A percentile compares a stretch with the other conserved stretches of the same genome.
phyloP scores from a whole-genome alignment of 2,113 vertebrate species.

The Podarcis muralis region DNA sequence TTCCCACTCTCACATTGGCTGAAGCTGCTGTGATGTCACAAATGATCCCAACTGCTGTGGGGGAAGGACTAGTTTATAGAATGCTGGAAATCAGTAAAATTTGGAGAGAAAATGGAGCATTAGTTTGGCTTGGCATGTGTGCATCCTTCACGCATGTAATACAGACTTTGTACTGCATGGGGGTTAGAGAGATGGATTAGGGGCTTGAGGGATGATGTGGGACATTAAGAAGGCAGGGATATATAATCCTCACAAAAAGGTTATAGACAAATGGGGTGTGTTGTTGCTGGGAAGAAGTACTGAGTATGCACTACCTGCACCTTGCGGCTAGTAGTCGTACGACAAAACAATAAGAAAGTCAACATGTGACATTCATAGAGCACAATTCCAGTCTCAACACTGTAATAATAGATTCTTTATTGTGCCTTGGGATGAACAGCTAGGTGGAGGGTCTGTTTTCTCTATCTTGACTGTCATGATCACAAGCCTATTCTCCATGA shows the following conservation, averaged over 20 bases:
- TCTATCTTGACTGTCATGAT: neutral
- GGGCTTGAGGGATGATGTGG: too few species aligned
- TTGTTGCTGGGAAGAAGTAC: neutral
- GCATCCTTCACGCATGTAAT: neutral
- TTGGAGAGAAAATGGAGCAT: neutral
- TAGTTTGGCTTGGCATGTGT: neutral
- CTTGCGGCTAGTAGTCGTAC: neutral
- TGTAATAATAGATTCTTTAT: neutral
- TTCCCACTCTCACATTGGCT: neutral
- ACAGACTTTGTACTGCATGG: neutral
- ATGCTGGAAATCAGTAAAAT: neutral
- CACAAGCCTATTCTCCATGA: neutral
- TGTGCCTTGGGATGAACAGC: neutral
- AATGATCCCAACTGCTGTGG: neutral
- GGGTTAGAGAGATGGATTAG: accelerated
- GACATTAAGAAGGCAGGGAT: neutral
- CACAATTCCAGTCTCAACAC: neutral
- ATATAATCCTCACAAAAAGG: neutral
- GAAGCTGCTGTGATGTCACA: neutral
- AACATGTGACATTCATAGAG: neutral
- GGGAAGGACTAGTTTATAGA: neutral
- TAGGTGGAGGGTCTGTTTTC: neutral
- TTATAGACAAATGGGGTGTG: neutral
- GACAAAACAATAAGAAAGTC: neutral
- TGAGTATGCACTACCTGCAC: neutral